phyloP scores from a whole-genome alignment of 2,888 invertebrate species.

The Sinohyriopsis cumingii region DNA sequence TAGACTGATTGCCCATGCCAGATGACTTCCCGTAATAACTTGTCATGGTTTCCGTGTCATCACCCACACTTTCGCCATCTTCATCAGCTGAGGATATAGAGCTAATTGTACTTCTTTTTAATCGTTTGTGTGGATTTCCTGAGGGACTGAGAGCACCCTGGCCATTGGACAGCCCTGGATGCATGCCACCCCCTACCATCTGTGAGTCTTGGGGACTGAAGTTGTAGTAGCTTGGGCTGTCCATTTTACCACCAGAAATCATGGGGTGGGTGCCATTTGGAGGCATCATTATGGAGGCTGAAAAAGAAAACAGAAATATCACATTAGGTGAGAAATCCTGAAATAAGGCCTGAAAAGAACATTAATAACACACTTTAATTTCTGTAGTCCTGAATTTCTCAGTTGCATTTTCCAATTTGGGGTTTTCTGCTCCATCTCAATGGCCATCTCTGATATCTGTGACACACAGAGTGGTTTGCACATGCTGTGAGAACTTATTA shows the following conservation, averaged over 20 bases:
- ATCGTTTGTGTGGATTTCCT: constrained; percentile 73
- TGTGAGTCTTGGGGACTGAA: constrained; percentile 78
- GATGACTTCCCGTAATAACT: constrained; percentile 75
- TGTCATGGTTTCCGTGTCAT: constrained; percentile 71
- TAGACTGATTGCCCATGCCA: constrained; percentile 56
- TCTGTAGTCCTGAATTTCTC: no score
- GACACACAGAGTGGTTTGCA: no score
- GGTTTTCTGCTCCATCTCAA: no score
- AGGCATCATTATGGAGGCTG: constrained; percentile 94
- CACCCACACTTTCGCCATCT: constrained; percentile 73
- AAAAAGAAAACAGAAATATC: constrained; percentile 70
- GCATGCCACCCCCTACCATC: constrained; percentile 47
- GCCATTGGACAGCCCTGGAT: constrained; percentile 59
- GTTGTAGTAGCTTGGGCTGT: constrained; percentile 86
- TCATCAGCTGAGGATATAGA: constrained; percentile 76
- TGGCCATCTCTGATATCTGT: no score
- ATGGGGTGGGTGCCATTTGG: constrained; percentile 76
- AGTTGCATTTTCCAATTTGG: no score
- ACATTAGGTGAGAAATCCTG: constrained; percentile 7
- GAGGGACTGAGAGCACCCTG: constrained; percentile 71
- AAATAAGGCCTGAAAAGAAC: not conserved
- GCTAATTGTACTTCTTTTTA: constrained; percentile 71
- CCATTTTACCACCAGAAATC: constrained; percentile 84
- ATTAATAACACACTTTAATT: not conserved
- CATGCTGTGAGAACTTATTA: no score